Percentiles rank a stretch among this genome's conserved stretches.
These are phyloP conservation scores for Sebastes elongatus DNA, from an alignment of 2,797 vertebrate genomes.

Conservation along the genomic window DNA sequence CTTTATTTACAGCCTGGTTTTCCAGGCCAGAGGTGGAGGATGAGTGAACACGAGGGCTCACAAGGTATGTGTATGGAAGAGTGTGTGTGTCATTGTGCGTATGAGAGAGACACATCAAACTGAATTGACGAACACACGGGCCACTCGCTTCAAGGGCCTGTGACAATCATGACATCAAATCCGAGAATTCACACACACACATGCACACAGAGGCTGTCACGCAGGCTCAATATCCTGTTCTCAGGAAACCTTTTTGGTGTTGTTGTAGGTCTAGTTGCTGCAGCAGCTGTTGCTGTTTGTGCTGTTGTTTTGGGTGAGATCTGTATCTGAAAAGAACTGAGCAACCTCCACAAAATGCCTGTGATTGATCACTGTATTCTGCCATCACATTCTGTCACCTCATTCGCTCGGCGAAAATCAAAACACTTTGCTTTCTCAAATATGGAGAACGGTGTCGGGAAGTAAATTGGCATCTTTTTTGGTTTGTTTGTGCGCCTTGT, in stretches of 20 bases:
- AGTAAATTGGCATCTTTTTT: conserved; percentile 82
- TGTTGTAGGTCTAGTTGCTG: conserved; percentile 46
- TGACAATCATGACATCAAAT: conserved; percentile 74
- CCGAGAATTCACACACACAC: conserved; percentile 32
- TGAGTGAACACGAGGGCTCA: conserved; percentile 53
- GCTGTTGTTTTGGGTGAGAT: conserved; percentile 61
- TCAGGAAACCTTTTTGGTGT: conserved; percentile 45
- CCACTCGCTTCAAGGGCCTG: conserved; percentile 64
- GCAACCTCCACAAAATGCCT: conserved; percentile 69
- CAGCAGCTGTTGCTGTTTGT: conserved; percentile 63
- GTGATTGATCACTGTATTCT: conserved; percentile 75
- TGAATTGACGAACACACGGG: conserved; percentile 67
- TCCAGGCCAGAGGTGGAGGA: conserved; percentile 50
- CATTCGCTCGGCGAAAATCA: conserved; percentile 57
- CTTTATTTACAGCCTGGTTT: conserved; percentile 46
- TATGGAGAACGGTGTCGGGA: conserved; percentile 64
- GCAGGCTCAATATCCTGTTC: conserved; percentile 40
- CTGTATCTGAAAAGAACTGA: conserved; percentile 52
- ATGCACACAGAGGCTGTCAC: conserved; percentile 27
- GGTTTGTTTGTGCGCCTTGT: conserved; percentile 81
- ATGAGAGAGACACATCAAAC: conserved; percentile 66
- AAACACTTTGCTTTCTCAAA: conserved; percentile 80
- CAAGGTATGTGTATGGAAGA: conserved; percentile 38
- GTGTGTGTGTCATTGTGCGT: conserved; percentile 8
- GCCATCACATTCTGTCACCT: conserved; percentile 59